A percentile compares a stretch with the other conserved stretches of the same genome.
Evolutionary conservation across 2,888 invertebrate species (phyloP).

Genomic region (Margaritifera margaritifera): DNA sequence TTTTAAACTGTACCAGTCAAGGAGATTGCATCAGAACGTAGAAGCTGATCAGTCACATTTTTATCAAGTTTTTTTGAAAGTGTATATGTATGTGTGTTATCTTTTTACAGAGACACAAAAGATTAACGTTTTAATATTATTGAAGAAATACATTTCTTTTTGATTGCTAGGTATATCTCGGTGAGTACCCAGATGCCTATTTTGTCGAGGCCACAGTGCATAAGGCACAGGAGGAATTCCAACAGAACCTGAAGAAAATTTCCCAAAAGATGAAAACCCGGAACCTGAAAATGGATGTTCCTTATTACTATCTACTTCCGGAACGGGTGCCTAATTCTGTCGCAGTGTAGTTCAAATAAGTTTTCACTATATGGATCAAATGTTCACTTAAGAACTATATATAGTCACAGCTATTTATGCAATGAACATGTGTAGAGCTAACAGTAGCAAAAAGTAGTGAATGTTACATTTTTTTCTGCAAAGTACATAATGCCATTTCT

Average conservation of each 20-base stretch:
- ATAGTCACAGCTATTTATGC: too few species aligned
- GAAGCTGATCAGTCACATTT: too few species aligned
- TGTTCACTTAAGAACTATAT: too few species aligned
- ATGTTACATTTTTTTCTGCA: too few species aligned
- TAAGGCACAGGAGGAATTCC: constrained; percentile 26
- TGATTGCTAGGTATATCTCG: constrained; percentile 29
- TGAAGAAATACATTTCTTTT: not conserved
- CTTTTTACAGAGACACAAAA: not conserved
- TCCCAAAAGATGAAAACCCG: constrained; percentile 23
- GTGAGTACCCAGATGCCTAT: constrained; percentile 24
- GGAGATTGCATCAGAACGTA: too few species aligned
- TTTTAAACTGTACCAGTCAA: too few species aligned
- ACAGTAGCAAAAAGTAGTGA: too few species aligned
- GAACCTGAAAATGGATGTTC: constrained; percentile 26
- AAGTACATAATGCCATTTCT: too few species aligned
- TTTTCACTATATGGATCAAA: too few species aligned
- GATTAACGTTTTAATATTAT: not conserved
- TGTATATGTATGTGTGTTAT: too few species aligned
- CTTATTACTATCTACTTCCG: constrained; percentile 33
- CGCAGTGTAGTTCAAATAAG: constrained; percentile 12
- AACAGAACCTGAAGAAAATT: constrained; percentile 21
- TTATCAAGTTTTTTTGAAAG: too few species aligned
- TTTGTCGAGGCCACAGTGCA: constrained; percentile 27
- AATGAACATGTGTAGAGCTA: too few species aligned
- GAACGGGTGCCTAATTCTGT: constrained; percentile 32